Percentiles rank a stretch among this genome's conserved stretches.
phyloP scores from a whole-genome alignment of 2,888 invertebrate genomes.

The Mactromeris polynyma region DNA sequence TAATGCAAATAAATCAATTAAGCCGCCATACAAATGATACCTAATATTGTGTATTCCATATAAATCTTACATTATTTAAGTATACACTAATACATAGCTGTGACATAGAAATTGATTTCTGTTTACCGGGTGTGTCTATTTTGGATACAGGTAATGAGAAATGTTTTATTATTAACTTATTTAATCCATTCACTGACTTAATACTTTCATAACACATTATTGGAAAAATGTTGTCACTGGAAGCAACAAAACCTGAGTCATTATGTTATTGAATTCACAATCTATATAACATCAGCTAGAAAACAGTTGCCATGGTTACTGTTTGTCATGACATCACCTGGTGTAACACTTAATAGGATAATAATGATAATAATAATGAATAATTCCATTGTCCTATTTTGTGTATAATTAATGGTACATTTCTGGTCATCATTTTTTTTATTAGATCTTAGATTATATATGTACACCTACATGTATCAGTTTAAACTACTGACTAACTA shows the following conservation, averaged over 20 bases:
- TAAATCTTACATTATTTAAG: too few species aligned
- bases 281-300: neutral
- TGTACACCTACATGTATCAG: too few species aligned
- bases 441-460: too few species aligned
- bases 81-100: neutral
- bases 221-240: neutral
- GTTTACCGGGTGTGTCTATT: neutral
- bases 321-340: neutral
- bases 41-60: too few species aligned
- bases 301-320: neutral
- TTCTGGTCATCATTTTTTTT: too few species aligned
- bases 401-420: too few species aligned
- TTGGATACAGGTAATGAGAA: neutral
- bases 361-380: neutral
- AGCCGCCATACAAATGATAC: too few species aligned
- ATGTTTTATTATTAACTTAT: neutral
- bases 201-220: neutral
- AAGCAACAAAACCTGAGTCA: neutral
- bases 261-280: neutral
- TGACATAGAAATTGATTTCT: neutral
- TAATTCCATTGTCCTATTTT: too few species aligned
- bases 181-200: neutral
- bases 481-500: too few species aligned
- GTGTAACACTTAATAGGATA: neutral
- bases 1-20: too few species aligned